Conservation (phyloP, 1,140 invertebrate genomes). For the Bradynema listronoti region DNA sequence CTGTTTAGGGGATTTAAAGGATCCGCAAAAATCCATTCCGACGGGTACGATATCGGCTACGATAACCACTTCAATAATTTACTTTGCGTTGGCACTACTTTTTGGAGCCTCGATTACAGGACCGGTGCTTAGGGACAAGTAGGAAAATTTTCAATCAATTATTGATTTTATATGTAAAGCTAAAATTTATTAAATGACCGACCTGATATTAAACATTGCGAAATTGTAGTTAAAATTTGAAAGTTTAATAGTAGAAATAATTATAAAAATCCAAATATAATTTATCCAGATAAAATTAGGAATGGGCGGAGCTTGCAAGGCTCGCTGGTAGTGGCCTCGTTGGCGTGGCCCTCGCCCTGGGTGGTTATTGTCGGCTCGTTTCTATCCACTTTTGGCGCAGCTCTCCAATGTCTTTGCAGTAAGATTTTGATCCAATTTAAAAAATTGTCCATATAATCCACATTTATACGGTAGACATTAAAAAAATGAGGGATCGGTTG, state of each 20-base stretch:
- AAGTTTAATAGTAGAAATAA: no score
- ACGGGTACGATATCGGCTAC: slow-evolving; percentile 93
- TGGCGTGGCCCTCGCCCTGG: slow-evolving; percentile 97
- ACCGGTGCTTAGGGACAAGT: slow-evolving; percentile 84
- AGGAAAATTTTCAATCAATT: no score
- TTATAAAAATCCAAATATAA: no score
- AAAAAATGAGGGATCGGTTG: no score
- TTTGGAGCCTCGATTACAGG: slow-evolving; percentile 92
- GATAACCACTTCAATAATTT: slow-evolving; percentile 87
- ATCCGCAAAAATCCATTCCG: slow-evolving; percentile 84
- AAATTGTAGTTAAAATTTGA: no score
- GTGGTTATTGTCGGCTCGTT: slow-evolving; percentile 95
- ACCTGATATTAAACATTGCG: no score
- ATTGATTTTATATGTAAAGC: no score
- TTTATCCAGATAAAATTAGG: no score
- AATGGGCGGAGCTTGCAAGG: slow-evolving; percentile 62
- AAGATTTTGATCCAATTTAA: slow-evolving; percentile 58
- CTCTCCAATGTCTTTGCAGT: slow-evolving; percentile 89
- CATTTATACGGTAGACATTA: no score
- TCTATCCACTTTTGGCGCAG: slow-evolving; percentile 90
- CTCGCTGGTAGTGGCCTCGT: slow-evolving; percentile 84
- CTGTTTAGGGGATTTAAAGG: slow-evolving; percentile 72
- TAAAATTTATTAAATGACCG: no score
- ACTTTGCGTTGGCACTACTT: slow-evolving; percentile 77
- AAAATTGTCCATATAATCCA: no score